Evolutionary conservation across 2,113 vertebrate genomes (phyloP).

Genomic region (Indicator indicator): DNA sequence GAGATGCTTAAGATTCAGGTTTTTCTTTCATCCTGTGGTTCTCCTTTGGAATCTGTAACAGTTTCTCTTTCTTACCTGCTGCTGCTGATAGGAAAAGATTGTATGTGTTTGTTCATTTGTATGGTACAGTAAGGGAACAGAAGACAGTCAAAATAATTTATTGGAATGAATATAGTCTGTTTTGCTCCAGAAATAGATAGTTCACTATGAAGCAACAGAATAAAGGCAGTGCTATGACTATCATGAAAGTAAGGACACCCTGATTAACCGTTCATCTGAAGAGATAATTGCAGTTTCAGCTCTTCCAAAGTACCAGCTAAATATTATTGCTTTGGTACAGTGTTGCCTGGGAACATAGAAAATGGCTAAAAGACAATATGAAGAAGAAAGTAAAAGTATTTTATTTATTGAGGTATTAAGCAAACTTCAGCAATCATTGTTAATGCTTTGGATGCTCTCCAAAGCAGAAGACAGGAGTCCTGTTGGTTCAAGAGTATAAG

Average conservation of each 20-base stretch:
- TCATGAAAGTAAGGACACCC: not conserved
- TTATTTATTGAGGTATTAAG: slow-evolving; percentile 46
- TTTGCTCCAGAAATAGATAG: not conserved
- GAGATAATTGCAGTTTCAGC: not conserved
- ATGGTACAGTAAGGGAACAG: not conserved
- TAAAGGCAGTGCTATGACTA: not conserved
- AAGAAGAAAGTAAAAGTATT: slow-evolving; percentile 23
- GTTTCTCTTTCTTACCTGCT: not conserved
- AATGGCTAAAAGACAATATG: not conserved
- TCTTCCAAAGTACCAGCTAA: not conserved
- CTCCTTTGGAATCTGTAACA: not conserved
- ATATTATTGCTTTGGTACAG: not conserved
- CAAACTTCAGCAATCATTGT: slow-evolving; percentile 17
- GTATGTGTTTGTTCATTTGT: not conserved
- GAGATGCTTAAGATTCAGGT: not conserved
- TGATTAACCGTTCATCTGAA: not conserved
- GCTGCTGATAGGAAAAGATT: not conserved
- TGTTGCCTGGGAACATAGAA: not conserved
- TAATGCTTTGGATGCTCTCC: slow-evolving; percentile 26
- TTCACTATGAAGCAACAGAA: not conserved
- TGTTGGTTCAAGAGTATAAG: not conserved
- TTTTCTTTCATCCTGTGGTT: not conserved
- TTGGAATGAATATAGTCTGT: not conserved
- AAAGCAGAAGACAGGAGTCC: not conserved
- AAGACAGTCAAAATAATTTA: not conserved